Percentiles rank a stretch among this genome's conserved stretches.
Conservation (phyloP, 2,113 vertebrate species). For the Aphelocoma coerulescens region DNA sequence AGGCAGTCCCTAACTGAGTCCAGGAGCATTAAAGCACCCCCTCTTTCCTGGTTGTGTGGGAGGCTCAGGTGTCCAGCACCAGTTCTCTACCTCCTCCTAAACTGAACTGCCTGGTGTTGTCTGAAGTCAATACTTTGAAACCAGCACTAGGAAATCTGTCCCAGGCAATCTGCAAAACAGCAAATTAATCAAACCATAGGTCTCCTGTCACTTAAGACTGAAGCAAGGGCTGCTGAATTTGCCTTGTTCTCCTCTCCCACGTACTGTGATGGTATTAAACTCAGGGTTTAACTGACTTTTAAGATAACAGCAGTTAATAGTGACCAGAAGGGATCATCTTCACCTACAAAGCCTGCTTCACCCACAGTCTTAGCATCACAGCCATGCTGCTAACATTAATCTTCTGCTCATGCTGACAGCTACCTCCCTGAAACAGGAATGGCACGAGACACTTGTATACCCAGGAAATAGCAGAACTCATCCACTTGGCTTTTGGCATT, state of each 20-base stretch:
- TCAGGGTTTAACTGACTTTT: neutral
- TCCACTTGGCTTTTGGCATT: neutral
- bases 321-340: neutral
- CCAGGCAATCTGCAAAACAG: neutral
- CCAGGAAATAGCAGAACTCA: neutral
- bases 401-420: neutral
- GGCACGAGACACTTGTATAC: neutral
- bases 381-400: neutral
- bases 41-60: neutral
- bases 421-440: neutral
- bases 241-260: neutral
- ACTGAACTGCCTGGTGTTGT: neutral
- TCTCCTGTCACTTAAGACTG: neutral
- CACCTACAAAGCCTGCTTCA: neutral
- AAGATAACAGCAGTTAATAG: neutral
- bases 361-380: neutral
- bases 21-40: neutral
- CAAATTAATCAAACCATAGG: neutral
- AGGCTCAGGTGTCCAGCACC: neutral
- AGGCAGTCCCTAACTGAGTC: neutral
- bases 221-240: neutral
- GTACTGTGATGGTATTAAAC: neutral
- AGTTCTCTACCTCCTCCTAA: neutral
- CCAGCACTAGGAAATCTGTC: neutral
- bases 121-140: neutral